Conservation (phyloP, 2,797 vertebrate genomes). For the Cuniculus paca region DNA sequence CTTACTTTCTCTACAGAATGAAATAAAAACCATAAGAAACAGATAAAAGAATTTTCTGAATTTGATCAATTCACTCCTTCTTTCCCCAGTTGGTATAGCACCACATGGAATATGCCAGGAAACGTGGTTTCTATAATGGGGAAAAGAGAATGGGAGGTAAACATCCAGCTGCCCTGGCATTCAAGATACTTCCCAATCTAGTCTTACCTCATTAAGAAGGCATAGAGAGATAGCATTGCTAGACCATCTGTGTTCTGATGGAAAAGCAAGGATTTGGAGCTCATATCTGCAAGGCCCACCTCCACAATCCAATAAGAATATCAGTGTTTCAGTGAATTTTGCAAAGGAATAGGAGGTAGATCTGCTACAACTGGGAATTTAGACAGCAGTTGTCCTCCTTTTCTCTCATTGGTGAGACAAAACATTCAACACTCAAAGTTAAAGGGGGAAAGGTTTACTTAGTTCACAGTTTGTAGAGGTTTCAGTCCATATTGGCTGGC, state of each 20-base stretch:
- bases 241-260: not conserved
- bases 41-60: too few relatives aligned
- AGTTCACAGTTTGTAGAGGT: not conserved
- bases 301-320: not conserved
- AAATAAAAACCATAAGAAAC: not conserved
- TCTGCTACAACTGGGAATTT: not conserved
- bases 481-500: not conserved
- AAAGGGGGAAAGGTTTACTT: not conserved
- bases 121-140: not conserved
- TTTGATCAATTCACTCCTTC: not conserved
- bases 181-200: not conserved
- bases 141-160: not conserved
- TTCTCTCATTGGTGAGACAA: not conserved
- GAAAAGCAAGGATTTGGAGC: not conserved
- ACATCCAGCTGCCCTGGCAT: not conserved
- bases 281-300: not conserved
- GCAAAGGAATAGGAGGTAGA: not conserved
- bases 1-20: not conserved
- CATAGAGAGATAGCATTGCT: not conserved
- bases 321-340: not conserved
- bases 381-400: not conserved
- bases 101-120: not conserved
- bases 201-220: not conserved
- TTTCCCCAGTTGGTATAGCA: not conserved
- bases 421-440: not conserved